Evolutionary conservation across 2,888 invertebrate genomes (phyloP).

Genomic region (Epiblema foenella): DNA sequence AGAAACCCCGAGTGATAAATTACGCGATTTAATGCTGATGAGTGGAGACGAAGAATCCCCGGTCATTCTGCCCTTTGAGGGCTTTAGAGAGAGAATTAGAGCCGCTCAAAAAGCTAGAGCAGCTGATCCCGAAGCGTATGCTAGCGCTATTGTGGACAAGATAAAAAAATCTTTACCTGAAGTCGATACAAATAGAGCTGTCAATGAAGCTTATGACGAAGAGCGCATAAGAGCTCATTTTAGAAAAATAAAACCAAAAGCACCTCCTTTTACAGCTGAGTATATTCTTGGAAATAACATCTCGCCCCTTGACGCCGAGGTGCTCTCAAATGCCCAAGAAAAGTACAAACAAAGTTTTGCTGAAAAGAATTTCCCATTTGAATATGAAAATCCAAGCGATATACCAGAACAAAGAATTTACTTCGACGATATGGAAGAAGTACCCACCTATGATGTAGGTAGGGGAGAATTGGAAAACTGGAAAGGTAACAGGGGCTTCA

Average conservation of each 20-base stretch:
- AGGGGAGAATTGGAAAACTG: conserved; percentile 73
- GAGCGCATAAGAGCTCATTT: conserved; percentile 80
- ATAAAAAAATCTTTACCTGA: conserved; percentile 72
- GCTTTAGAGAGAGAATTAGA: conserved; percentile 76
- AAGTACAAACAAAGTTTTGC: conserved; percentile 79
- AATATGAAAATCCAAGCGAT: conserved; percentile 76
- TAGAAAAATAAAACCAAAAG: conserved; percentile 71
- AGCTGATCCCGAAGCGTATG: conserved; percentile 50
- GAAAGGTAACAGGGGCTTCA: conserved; percentile 63
- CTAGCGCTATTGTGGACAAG: conserved; percentile 62
- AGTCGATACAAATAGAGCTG: conserved; percentile 52
- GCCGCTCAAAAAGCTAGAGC: conserved; percentile 62
- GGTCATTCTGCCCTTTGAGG: conserved; percentile 72
- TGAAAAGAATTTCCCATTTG: conserved; percentile 79
- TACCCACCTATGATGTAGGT: conserved; percentile 69
- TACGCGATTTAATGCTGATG: conserved; percentile 72
- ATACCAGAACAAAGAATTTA: conserved; percentile 85
- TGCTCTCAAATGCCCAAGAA: conserved; percentile 74
- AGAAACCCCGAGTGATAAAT: conserved; percentile 72
- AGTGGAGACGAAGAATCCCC: conserved; percentile 69
- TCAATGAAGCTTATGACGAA: conserved; percentile 72
- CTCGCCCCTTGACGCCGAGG: conserved; percentile 75
- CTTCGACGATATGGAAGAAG: conserved; percentile 80
- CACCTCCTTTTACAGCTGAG: conserved; percentile 73
- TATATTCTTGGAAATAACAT: conserved; percentile 73